These are phyloP conservation scores for Prinia subflava DNA, from an alignment of 2,113 vertebrate genomes.

Conservation along the genomic window DNA sequence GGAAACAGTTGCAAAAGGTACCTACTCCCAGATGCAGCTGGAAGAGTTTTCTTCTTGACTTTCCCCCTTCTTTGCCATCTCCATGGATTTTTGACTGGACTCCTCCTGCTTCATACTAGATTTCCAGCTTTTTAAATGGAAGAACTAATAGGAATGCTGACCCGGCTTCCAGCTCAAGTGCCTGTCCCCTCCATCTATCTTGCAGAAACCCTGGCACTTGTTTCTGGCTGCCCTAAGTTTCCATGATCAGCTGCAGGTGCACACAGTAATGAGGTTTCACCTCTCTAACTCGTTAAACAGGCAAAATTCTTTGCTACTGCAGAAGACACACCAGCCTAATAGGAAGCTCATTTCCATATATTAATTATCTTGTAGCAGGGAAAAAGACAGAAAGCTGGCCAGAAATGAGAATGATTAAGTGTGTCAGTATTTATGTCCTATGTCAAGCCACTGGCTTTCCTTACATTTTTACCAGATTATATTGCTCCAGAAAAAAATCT, in stretches of 20 bases:
- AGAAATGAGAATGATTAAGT: neutral
- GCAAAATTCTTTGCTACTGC: neutral
- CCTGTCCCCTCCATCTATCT: neutral
- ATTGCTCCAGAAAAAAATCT: neutral
- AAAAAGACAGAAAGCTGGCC: neutral
- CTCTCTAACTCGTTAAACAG: neutral
- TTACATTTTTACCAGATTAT: neutral
- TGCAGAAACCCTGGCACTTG: neutral
- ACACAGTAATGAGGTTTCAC: neutral
- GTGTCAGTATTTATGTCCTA: neutral
- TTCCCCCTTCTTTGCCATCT: neutral
- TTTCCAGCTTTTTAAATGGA: neutral
- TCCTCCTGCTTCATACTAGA: neutral
- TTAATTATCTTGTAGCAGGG: neutral
- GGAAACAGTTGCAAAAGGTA: neutral
- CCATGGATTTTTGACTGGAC: neutral
- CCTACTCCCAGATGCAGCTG: neutral
- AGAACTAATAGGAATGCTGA: neutral
- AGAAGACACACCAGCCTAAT: neutral
- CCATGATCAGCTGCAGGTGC: neutral
- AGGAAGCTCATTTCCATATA: neutral
- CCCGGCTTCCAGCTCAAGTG: neutral
- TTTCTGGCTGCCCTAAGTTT: neutral
- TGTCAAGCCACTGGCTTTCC: neutral
- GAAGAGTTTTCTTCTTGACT: neutral